These are phyloP conservation scores for Xiphophorus maculatus DNA, from an alignment of 2,113 vertebrate species.

Conservation along the genomic window DNA sequence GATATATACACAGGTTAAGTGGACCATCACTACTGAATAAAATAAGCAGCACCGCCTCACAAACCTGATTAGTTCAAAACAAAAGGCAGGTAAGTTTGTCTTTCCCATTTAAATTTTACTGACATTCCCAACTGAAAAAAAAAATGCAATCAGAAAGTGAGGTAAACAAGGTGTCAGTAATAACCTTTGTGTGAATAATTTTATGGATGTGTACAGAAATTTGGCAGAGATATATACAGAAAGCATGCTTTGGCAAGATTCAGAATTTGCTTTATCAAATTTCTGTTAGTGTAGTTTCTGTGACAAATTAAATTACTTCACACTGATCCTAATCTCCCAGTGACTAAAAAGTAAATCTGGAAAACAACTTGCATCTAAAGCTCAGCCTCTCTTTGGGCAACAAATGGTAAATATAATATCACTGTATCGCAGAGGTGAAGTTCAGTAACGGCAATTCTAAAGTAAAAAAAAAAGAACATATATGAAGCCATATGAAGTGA, in stretches of 20 bases:
- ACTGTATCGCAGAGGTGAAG: background rate
- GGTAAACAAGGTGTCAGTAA: conserved; percentile 30
- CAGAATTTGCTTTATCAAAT: background rate
- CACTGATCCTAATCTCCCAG: background rate
- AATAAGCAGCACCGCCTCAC: conserved; percentile 44
- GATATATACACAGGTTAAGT: conserved; percentile 48
- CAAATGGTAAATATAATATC: background rate
- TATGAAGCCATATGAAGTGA: conserved; percentile 24
- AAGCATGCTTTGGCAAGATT: conserved; percentile 15
- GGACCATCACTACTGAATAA: conserved; percentile 68
- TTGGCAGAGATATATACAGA: conserved; percentile 26
- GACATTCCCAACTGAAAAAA: conserved; percentile 19
- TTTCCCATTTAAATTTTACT: conserved; percentile 17
- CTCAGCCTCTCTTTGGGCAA: background rate
- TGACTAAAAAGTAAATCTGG: background rate
- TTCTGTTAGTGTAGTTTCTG: conserved; percentile 21
- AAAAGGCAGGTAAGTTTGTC: conserved; percentile 20
- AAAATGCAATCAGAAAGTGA: conserved; percentile 26
- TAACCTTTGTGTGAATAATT: background rate
- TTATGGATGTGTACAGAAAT: conserved; percentile 13
- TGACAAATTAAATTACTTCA: conserved; percentile 12
- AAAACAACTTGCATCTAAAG: background rate
- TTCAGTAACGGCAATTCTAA: conserved; percentile 8
- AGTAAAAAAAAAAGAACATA: conserved; percentile 30
- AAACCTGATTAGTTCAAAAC: conserved; percentile 34